Base-by-base conservation (phyloP, 2,888 invertebrate genomes). In the Craniophora ligustri region DNA sequence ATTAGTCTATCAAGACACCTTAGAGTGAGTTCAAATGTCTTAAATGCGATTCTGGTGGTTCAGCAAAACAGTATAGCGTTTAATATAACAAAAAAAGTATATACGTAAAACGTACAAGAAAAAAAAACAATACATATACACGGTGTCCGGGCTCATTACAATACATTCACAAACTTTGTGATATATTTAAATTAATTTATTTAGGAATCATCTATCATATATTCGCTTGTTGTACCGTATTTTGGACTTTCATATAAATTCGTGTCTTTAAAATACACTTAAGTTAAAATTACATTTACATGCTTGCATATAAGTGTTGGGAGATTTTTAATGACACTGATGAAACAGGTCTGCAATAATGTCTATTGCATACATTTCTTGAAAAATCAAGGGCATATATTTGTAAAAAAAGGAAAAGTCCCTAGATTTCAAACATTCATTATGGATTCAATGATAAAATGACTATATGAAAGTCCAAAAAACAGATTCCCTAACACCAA, bases 11-110 rank as follows among this genome's bases (percentile, higher is more conserved):
- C 18, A 13, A 35, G 21, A 19, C 21, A 55, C 41, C 70, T 72
- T 65, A 81, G 73, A 81, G 75, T 72, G 76, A 74, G 72, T 41
- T 55, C 40, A 60, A 55, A 60, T 55, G 63, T 50, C 55, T 60
- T 82, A 84, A 84, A 84, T 84, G 83, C 83, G 75, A 73, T 67
- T 69, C 83, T 84, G 83, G 83, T 78, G 78, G 62, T 15, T 60
- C 65, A 70, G 67, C 70, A 72, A 47, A 56, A 70, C 58, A 58
- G 46, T 65, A 64, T 40, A 65, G 59, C 53, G 32, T 58, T n/a
- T n/a, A n/a, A n/a, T 55, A 68, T 28, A 54, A 66, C 49, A 69
- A 68, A 55, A 67, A 75, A 69, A 47, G 49, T 54, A 72, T 62
- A 71, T 72, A 70, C 72, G 51, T 77, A 78, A 69, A 69, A 66